Conservation (phyloP, 2,888 invertebrate species). For the Terebella lapidaria region DNA sequence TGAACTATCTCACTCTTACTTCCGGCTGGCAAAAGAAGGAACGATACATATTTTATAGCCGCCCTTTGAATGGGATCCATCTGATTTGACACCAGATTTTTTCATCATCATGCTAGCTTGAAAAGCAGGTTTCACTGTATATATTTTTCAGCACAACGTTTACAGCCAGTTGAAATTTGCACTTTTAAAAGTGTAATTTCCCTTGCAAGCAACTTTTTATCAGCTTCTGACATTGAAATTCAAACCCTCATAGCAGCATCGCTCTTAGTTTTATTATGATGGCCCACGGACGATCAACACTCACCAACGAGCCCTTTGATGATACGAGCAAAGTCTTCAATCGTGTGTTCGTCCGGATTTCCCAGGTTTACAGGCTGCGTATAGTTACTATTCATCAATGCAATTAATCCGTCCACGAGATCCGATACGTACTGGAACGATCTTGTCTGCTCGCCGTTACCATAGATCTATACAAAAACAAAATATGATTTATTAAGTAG, state of each 20-base stretch:
- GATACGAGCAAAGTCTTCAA: slow-evolving; percentile 65
- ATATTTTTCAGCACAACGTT: no score
- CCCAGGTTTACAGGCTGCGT: slow-evolving; percentile 91
- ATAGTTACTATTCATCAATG: slow-evolving; percentile 90
- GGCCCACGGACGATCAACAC: slow-evolving; percentile 25
- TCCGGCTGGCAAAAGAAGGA: slow-evolving; percentile 65
- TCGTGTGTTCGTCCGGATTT: slow-evolving; percentile 96
- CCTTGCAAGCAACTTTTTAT: no score
- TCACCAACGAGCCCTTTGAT: slow-evolving; percentile 56
- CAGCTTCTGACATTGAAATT: no score
- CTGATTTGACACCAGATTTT: no score
- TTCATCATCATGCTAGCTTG: no score
- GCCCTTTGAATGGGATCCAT: no score
- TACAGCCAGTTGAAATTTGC: no score
- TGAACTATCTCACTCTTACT: slow-evolving; percentile 79
- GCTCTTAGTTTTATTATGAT: no score
- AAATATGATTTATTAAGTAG: no score
- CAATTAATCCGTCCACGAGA: slow-evolving; percentile 87
- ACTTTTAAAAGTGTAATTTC: no score
- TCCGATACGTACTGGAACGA: slow-evolving; percentile 98
- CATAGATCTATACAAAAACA: slow-evolving; percentile 55
- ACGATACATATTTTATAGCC: not conserved
- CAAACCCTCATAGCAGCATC: no score
- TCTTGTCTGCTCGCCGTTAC: slow-evolving; percentile 64
- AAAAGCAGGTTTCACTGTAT: no score